Base-by-base conservation (phyloP, 2,797 vertebrate genomes). In the Carduelis carduelis region DNA sequence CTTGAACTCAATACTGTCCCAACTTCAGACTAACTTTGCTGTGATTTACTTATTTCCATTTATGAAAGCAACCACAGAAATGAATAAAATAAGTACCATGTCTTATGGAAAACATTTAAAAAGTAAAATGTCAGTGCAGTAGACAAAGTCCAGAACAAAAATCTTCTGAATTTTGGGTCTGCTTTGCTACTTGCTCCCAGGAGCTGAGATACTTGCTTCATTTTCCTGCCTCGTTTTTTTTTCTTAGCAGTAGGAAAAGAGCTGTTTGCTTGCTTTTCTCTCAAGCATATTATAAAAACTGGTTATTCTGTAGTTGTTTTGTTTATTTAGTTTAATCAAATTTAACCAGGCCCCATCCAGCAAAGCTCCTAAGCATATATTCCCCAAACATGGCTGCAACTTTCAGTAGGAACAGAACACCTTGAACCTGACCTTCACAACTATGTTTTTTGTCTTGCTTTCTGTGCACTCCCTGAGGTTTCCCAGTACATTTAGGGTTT, bases 61-160 rank as follows among this genome's bases (percentile, higher is more conserved):
- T 84, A 93, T 7, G 44, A 72, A 95, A 87, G 63, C 30, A 88
- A 32, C 46, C 49, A 75, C 14, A 87, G 61, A 86, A 90, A 86
- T 70, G 0, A 83, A 74, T 53, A 65, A 61, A 83, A 81, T 47
- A 93, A 89, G 59, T 27, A 74, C 13, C 70, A 32, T 1, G 14
- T 44, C 65, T 44, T 52, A 65, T 30, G 57, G 68, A 93, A 90
- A 80, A 37, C n/a, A 77, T 78, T 69, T 61, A 0, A 65, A 72
- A 93, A 81, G 16, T 43, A 87, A 91, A 70, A 84, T 53, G 44
- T n/a, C 86, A 81, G 39, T 8, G 19, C 27, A 76, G 6, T 14
- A 66, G 80, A 94, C 47, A 87, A 88, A 95, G 39, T 18, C 56
- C 86, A 93, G 83, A 89, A 44, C 19, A 91, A 90, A 86, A 90